Evolutionary conservation across 2,888 invertebrate genomes (phyloP), one percentile per base, ranked within the genome.

Genomic region (Noctuana brunneofusca): DNA sequence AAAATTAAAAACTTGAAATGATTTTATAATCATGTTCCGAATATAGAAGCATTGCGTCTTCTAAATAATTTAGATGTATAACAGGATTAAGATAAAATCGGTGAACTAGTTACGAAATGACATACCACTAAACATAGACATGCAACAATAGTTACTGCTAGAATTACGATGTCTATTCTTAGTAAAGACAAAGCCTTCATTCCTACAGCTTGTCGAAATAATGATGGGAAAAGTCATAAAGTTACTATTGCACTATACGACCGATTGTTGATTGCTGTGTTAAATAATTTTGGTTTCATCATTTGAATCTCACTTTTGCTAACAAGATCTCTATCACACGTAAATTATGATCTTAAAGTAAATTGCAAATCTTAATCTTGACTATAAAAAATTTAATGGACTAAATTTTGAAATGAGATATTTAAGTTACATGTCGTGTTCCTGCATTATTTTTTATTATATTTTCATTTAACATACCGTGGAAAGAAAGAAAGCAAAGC

Each of bases 151-250:
- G 55, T 56, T 30, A 43, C 27, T 41, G 55, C 41, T 27, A 55
- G 54, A 56, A 43, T 53, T 24, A 59, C 32, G 43, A 52, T 35
- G 52, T 35, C 53, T 60, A 22, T 54, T 48, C 49, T 32, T 46
- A 53, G 46, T 27, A 11, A 60, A 54, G 46, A 60, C 60, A 60
- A 60, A 54, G 43, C 59, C 30, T 53, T 16, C 8, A 46, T 60
- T 24, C 35, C 46, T 43, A 35, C 32, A 43, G 52, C 30, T 24
- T 24, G 16, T 20, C 35, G 53, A 24, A 46, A 59, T 53, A 60
- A 60, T 53, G 59, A 46, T 60, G 59, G 27, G 59, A 59, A 58
- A 43, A 52, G 43, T 59, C 27, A 59, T 59, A 59, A 53, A 57
- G 9, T 50, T 14, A 41, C 35, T 60, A 30, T 60, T 60, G 59